Evolutionary conservation across 2,113 vertebrate species (phyloP).

Genomic region (Opisthocomus hoazin): DNA sequence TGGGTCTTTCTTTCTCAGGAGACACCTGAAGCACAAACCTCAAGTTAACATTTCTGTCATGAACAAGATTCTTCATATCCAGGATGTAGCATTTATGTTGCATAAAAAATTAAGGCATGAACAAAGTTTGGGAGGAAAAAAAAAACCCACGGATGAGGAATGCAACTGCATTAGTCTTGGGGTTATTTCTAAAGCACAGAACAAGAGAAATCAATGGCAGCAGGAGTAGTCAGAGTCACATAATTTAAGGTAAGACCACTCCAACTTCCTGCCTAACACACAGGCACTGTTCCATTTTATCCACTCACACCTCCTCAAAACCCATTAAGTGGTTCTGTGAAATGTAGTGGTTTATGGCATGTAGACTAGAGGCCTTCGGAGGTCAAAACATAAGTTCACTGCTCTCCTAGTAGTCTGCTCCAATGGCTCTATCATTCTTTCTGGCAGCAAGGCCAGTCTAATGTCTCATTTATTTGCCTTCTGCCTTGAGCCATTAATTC

Average conservation of each 20-base stretch:
- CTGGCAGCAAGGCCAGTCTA: slow-evolving; percentile 6
- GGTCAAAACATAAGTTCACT: background rate
- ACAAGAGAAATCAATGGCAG: background rate
- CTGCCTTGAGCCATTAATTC: slow-evolving; percentile 53
- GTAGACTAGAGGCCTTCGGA: background rate
- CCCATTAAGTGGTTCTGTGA: slow-evolving; percentile 29
- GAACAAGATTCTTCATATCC: background rate
- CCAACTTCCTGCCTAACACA: background rate
- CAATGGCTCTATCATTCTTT: slow-evolving; percentile 1
- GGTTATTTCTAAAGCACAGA: background rate
- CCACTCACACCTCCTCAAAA: slow-evolving; percentile 17
- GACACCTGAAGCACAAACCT: background rate
- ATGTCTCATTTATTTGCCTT: slow-evolving; percentile 48
- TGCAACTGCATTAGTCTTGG: background rate
- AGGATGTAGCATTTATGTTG: background rate
- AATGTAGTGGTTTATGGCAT: slow-evolving; percentile 9
- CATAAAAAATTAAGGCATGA: background rate
- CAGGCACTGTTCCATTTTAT: background rate
- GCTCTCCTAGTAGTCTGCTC: background rate
- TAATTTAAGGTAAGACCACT: background rate
- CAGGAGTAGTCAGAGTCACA: background rate
- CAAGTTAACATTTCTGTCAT: background rate
- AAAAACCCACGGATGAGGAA: background rate
- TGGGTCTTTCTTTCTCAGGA: background rate
- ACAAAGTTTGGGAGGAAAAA: background rate